These are phyloP conservation scores for Pterocles orientalis DNA, from an alignment of 2,113 vertebrate genomes.

Conservation along the genomic window DNA sequence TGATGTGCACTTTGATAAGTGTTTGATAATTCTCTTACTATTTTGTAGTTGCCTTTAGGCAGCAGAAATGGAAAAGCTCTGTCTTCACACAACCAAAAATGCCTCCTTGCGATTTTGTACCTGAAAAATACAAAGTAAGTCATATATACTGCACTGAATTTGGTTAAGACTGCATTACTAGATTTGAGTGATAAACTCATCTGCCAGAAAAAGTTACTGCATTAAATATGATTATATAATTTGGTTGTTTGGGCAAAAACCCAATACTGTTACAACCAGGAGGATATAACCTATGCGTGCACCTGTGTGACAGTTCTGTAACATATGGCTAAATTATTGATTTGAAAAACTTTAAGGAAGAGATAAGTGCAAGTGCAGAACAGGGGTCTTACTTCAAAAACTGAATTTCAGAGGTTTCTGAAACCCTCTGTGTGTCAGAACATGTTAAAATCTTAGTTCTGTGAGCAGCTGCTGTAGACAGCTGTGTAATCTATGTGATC, in stretches of 20 bases:
- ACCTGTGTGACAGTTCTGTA: not conserved
- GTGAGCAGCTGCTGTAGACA: not conserved
- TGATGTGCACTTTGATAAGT: not conserved
- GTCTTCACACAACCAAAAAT: conserved; percentile 73
- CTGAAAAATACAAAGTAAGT: conserved; percentile 86
- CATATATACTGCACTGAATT: not conserved
- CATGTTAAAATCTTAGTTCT: not conserved
- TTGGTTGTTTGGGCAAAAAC: not conserved
- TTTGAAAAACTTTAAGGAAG: not conserved
- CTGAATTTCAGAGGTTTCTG: not conserved
- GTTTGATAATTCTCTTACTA: not conserved
- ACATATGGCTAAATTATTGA: not conserved
- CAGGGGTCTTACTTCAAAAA: not conserved
- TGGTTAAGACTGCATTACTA: not conserved
- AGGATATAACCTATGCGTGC: not conserved
- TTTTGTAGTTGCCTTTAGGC: conserved; percentile 72
- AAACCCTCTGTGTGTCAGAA: not conserved
- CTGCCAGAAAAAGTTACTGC: not conserved
- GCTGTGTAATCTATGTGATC: not conserved
- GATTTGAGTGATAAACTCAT: not conserved
- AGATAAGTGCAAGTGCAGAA: not conserved
- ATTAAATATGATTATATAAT: not conserved
- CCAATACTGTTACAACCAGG: not conserved
- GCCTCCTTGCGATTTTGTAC: conserved; percentile 87
- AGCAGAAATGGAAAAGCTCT: conserved; percentile 62